Conservation (phyloP, 2,113 vertebrate genomes). For the Oreotrochilus melanogaster region DNA sequence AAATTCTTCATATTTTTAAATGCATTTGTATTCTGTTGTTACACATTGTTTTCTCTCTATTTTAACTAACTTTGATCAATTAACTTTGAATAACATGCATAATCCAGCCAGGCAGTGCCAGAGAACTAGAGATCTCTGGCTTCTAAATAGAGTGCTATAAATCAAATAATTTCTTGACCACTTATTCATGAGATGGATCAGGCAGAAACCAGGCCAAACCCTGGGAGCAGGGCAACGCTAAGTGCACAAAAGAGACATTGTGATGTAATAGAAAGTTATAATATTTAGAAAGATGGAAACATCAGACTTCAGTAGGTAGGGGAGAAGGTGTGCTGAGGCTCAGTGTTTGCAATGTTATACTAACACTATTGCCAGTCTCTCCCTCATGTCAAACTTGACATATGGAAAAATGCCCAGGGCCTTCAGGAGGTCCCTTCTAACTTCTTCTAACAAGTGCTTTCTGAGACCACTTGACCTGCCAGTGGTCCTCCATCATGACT, state of each 20-base stretch:
- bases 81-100: not conserved
- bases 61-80: not conserved
- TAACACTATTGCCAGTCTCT: not conserved
- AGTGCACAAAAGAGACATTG: not conserved
- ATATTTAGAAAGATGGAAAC: not conserved
- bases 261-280: not conserved
- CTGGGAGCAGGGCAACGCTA: not conserved
- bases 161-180: not conserved
- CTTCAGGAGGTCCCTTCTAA: accelerated
- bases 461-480: not conserved
- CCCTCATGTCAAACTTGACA: not conserved
- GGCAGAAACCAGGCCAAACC: not conserved
- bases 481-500: not conserved
- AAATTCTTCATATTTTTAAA: not conserved
- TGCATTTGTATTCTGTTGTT: not conserved
- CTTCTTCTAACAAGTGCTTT: not conserved
- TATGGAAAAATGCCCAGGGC: not conserved
- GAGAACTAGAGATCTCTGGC: not conserved
- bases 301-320: not conserved
- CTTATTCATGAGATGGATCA: not conserved
- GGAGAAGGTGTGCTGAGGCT: not conserved
- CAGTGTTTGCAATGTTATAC: not conserved
- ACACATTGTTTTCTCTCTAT: not conserved
- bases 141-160: not conserved
- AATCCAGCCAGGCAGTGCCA: not conserved